These are phyloP conservation scores for Lacerta viridis DNA, from an alignment of 2,797 vertebrate genomes.

Conservation along the genomic window DNA sequence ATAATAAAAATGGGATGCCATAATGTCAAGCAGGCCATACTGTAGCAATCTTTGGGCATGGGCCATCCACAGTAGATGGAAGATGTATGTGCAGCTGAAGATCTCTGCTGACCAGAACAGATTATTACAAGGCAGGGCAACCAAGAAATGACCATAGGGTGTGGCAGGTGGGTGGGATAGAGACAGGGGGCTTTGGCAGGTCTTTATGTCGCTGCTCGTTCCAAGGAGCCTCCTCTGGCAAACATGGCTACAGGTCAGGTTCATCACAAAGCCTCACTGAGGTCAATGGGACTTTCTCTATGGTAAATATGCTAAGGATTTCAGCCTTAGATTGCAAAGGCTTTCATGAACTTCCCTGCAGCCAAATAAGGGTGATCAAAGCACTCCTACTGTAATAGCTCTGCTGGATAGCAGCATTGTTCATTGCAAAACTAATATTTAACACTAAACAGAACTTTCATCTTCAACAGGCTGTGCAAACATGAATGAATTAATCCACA, in stretches of 20 bases:
- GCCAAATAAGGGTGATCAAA: constrained; percentile 16
- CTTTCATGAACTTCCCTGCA: not conserved
- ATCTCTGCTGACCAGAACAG: too few species aligned
- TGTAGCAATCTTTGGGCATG: not conserved
- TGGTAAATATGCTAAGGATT: not conserved
- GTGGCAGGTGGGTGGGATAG: too few species aligned
- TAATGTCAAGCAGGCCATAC: not conserved
- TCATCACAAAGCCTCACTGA: not conserved
- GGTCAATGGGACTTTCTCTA: not conserved
- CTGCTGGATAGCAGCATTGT: constrained; percentile 4
- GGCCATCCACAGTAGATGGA: too few species aligned
- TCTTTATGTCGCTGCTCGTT: too few species aligned
- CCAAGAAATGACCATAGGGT: too few species aligned
- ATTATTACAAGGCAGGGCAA: too few species aligned
- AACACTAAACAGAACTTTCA: constrained; percentile 29
- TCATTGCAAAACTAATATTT: constrained; percentile 15
- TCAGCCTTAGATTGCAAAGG: not conserved
- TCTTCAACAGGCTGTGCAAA: constrained; percentile 43
- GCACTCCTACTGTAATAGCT: constrained; percentile 16
- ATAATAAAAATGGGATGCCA: not conserved
- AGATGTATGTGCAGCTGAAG: too few species aligned
- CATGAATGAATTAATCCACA: constrained; percentile 17
- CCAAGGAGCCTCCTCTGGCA: too few species aligned
- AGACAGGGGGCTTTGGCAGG: too few species aligned
- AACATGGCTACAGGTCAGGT: not conserved